Evolutionary conservation across 2,888 invertebrate species (phyloP), one percentile per base, ranked within the genome.

Genomic region (Chironomus riparius): DNA sequence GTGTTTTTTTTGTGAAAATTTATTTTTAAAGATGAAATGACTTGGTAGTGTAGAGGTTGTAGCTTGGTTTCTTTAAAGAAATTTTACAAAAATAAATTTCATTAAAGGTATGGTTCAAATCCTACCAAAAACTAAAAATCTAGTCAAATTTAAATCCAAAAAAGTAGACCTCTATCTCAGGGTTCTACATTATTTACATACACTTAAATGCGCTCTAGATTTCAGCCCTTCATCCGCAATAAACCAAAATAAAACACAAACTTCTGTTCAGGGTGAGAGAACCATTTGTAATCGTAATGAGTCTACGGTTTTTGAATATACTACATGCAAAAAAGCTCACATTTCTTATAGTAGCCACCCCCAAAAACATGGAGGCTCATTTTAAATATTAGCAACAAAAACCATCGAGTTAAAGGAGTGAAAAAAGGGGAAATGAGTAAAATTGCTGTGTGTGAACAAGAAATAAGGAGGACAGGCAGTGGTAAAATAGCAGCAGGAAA

Each of bases 231-330:
- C 3, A 28, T 28, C 5, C 28, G 1, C 28, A 28, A 28, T 1
- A 28, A 28, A 3, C 22, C 22, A 24, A 22, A 21, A 13, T 3
- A 4, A 13, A n/a, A 65, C 3, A 24, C 2, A 21, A 24, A 68
- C 13, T 68, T 28, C 13, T 68, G 13, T 68, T 24, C 38, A 18
- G 38, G 38, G 38, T 38, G 47, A 15, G 15, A 68, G 68, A 68
- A 68, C 47, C 68, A 68, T 68, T 68, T 68, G 68, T 68, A 68
- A 68, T 68, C 68, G 18, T 68, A 68, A 68, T 22, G 68, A 68
- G 65, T 65, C 65, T 21, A 21, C 21, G 65, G 24, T 56, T 56
- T 56, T 56, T 56, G 56, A 18, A 38, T 56, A 56, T 50, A 50
- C 7, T 18, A 56, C n/a, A 56, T 56, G 56, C 10, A 38, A 56